A percentile compares a stretch with the other conserved stretches of the same genome.
These are phyloP conservation scores for Hyposoter dolosus DNA, from an alignment of 2,888 invertebrate species.

Conservation along the genomic window DNA sequence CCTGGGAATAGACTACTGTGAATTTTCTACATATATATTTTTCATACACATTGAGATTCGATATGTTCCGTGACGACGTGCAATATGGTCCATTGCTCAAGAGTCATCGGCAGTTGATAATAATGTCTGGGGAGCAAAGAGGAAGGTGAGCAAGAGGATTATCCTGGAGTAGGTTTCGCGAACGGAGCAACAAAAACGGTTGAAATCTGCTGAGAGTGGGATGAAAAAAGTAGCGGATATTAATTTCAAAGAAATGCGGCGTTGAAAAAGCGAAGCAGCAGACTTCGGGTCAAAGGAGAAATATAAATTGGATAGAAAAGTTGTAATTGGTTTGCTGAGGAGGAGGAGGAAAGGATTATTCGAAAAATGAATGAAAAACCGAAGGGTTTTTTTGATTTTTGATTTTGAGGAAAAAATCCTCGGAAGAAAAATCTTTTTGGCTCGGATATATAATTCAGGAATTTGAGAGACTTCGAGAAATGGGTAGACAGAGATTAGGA, in stretches of 20 bases:
- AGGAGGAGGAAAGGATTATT: neutral
- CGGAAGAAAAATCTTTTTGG: neutral
- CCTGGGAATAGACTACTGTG: constrained; percentile 4
- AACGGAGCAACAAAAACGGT: neutral
- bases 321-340: neutral
- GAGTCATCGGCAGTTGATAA: neutral
- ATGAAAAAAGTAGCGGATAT: neutral
- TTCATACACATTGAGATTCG: neutral
- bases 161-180: neutral
- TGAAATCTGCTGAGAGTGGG: neutral
- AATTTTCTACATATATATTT: neutral
- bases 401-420: neutral
- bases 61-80: neutral
- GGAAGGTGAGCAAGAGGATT: neutral
- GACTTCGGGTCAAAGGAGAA: neutral
- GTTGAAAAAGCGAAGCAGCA: neutral
- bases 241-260: neutral
- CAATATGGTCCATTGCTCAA: neutral
- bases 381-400: neutral
- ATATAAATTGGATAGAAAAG: neutral
- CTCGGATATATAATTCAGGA: neutral
- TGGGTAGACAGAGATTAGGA: neutral
- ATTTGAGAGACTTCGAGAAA: neutral
- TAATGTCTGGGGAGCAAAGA: neutral
- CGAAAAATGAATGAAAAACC: neutral